These are phyloP conservation scores for Chanos chanos DNA, from an alignment of 2,797 vertebrate genomes.

Conservation along the genomic window DNA sequence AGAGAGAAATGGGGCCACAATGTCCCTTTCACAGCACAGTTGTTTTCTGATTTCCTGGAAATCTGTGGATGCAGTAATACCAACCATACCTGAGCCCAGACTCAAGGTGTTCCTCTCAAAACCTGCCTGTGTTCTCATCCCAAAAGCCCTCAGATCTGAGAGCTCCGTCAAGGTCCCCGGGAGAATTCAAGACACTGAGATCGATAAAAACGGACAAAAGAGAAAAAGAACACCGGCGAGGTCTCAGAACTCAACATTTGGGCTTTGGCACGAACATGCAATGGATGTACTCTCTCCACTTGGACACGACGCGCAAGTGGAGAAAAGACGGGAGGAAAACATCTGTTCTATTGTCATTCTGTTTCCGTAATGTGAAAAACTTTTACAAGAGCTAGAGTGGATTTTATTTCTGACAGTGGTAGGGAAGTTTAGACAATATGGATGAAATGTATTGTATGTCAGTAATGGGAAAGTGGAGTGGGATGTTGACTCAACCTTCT, in stretches of 20 bases:
- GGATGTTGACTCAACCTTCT: slow-evolving; percentile 21
- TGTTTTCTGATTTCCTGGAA: too few species aligned
- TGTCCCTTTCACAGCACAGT: too few species aligned
- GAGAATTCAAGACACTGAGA: slow-evolving; percentile 25
- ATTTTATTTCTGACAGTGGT: slow-evolving; percentile 5
- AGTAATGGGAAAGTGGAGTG: slow-evolving; percentile 19
- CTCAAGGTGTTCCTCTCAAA: too few species aligned
- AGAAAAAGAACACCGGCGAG: slow-evolving; percentile 18
- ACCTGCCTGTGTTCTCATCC: too few species aligned
- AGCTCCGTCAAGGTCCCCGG: slow-evolving; percentile 4
- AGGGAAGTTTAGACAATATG: background rate
- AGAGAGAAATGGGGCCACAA: too few species aligned
- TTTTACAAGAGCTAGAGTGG: slow-evolving; percentile 9
- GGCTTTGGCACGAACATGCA: slow-evolving; percentile 21
- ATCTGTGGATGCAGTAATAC: too few species aligned
- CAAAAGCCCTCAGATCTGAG: background rate
- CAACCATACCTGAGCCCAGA: too few species aligned
- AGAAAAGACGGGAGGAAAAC: slow-evolving; percentile 16
- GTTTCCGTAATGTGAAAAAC: slow-evolving; percentile 21
- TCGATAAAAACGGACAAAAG: slow-evolving; percentile 17
- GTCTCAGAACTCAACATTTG: slow-evolving; percentile 8
- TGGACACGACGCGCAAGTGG: background rate
- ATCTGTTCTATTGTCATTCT: slow-evolving; percentile 16
- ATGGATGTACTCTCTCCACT: slow-evolving; percentile 38
- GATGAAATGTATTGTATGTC: slow-evolving; percentile 3